These are phyloP conservation scores for Cololabis saira DNA, from an alignment of 2,113 vertebrate species.

Conservation along the genomic window DNA sequence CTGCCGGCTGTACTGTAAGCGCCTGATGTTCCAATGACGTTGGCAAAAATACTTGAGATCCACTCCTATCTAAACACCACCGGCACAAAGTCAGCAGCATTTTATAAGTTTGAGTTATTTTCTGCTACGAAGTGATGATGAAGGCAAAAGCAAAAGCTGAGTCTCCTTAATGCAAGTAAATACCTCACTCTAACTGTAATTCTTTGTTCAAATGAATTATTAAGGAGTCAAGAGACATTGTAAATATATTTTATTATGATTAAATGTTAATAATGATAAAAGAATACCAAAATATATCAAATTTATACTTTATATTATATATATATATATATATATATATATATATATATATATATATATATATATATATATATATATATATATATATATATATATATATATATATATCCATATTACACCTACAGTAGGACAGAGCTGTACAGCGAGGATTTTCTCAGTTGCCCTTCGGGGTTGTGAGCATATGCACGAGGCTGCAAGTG, in stretches of 20 bases:
- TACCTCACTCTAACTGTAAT: slow-evolving; percentile 23
- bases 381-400: too few species aligned
- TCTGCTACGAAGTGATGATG: slow-evolving; percentile 45
- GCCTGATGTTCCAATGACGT: slow-evolving; percentile 72
- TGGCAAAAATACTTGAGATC: slow-evolving; percentile 59
- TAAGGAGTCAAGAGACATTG: slow-evolving; percentile 17
- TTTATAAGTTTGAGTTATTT: slow-evolving; percentile 58
- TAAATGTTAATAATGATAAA: background rate
- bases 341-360: too few species aligned
- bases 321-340: too few species aligned
- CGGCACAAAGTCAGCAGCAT: slow-evolving; percentile 62
- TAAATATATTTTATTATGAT: slow-evolving; percentile 32
- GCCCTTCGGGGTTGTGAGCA: slow-evolving; percentile 42
- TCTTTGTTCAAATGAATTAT: slow-evolving; percentile 41
- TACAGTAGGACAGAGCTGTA: background rate
- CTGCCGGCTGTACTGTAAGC: slow-evolving; percentile 63
- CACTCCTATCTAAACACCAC: slow-evolving; percentile 55
- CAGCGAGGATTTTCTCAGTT: background rate
- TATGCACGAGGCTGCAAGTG: slow-evolving; percentile 47
- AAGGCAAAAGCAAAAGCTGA: slow-evolving; percentile 49
- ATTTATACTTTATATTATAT: background rate
- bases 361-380: too few species aligned
- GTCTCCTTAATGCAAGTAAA: slow-evolving; percentile 33
- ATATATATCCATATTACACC: too few species aligned
- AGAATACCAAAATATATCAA: background rate